Evolutionary conservation across 1,140 invertebrate species (phyloP), one percentile per base, ranked within the genome.

Genomic region (Copidosoma floridanum): DNA sequence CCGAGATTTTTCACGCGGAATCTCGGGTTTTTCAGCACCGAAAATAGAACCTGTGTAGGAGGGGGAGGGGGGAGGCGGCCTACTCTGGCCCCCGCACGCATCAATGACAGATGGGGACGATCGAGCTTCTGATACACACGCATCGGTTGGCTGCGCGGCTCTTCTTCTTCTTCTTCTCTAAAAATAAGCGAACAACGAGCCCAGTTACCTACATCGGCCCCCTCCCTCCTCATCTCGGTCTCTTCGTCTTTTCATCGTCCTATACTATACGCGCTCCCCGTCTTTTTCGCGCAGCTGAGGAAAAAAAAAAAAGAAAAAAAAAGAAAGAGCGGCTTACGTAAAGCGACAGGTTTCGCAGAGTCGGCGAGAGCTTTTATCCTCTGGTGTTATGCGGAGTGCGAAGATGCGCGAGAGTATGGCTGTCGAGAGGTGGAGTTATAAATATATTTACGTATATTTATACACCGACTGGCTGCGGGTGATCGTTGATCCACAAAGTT

Each of bases 171-270:
- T 80, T 78, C 73, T 69, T 70, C 65, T 74, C 70, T 77, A 80
- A 79, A 81, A 81, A 78, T 79, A 80, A 72, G 60, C 68, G 71
- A 71, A 79, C 75, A 78, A 71, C 73, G 75, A 46, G 77, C 79
- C 79, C 79, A 80, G 78, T 80, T 81, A 80, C 79, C 79, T 81
- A 81, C 77, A 80, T 80, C 44, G 29, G 24, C 44, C 20, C 23
- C n/a, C 24, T 27, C 29, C 3, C 12, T 26, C 26, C 24, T 7
- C 35, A 37, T 6, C 20, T 3, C 11, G 18, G n/a, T n/a, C n/a
- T n/a, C n/a, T n/a, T n/a, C n/a, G n/a, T n/a, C n/a, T n/a, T n/a
- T n/a, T n/a, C n/a, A n/a, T 48, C 46, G 11, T 6, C 3, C 27
- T n/a, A n/a, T n/a, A n/a, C n/a, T n/a, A n/a, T n/a, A n/a, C n/a